Percentiles rank a stretch among this genome's conserved stretches.
Evolutionary conservation across 2,113 vertebrate genomes (phyloP).

Genomic region (Dasyurus viverrinus): DNA sequence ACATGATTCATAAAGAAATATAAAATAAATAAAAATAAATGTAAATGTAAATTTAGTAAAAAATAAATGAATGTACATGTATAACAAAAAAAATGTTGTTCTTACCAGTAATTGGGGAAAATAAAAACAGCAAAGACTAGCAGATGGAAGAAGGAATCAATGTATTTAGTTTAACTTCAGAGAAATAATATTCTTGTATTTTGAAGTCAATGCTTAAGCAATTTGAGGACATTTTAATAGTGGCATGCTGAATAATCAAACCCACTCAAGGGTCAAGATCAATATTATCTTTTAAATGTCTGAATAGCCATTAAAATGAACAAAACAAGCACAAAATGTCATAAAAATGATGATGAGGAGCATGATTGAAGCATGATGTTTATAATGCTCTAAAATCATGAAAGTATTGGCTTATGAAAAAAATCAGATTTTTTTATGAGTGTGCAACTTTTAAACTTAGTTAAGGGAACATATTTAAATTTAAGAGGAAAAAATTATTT

Average conservation of each 20-base stretch:
- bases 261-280: constrained; percentile 68
- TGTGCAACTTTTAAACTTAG: constrained; percentile 17
- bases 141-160: no score
- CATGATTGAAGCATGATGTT: constrained; percentile 6
- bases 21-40: no score
- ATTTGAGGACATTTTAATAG: constrained; percentile 75
- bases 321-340: constrained; percentile 23
- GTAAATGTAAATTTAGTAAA: no score
- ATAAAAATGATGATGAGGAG: constrained; percentile 40
- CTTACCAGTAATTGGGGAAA: no score
- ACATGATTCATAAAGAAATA: no score
- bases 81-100: no score
- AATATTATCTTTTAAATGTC: constrained; percentile 49
- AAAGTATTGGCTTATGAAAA: neutral
- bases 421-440: neutral
- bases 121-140: no score
- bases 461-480: constrained; percentile 51
- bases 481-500: constrained; percentile 26
- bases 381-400: neutral
- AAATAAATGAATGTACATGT: no score
- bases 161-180: no score
- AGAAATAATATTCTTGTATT: constrained; percentile 59
- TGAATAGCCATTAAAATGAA: constrained; percentile 73
- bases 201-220: constrained; percentile 66
- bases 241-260: constrained; percentile 69